These are phyloP conservation scores for Phycodurus eques DNA, from an alignment of 2,113 vertebrate genomes.

Conservation along the genomic window DNA sequence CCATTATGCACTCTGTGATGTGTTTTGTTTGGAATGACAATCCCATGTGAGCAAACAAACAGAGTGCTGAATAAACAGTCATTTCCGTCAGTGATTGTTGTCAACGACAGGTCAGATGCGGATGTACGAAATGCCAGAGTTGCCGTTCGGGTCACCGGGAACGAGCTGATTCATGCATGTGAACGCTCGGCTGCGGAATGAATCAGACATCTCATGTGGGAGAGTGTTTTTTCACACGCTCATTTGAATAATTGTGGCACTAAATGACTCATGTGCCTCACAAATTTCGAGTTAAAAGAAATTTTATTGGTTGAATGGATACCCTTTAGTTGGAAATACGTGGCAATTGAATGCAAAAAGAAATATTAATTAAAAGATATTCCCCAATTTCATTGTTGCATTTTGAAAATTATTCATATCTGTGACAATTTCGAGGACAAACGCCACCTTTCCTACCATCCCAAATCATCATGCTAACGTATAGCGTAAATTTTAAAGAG, in stretches of 20 bases:
- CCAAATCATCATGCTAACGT: too few relatives aligned
- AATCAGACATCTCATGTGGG: background rate
- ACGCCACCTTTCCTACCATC: too few relatives aligned
- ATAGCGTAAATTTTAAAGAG: too few relatives aligned
- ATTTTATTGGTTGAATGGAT: too few relatives aligned
- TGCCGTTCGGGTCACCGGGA: constrained; percentile 21
- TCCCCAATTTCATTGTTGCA: too few relatives aligned
- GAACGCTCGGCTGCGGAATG: background rate
- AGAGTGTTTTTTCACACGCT: background rate
- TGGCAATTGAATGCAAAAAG: too few relatives aligned
- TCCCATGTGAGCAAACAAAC: constrained; percentile 13
- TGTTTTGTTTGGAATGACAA: constrained; percentile 5
- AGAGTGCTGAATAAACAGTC: constrained; percentile 21
- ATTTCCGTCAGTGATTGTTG: constrained; percentile 17
- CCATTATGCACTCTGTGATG: background rate
- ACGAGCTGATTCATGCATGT: constrained; percentile 8
- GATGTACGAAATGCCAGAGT: constrained; percentile 17
- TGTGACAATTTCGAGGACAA: too few relatives aligned
- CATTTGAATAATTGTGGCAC: background rate
- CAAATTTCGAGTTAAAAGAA: too few relatives aligned
- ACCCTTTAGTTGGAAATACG: too few relatives aligned
- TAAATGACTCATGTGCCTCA: too few relatives aligned
- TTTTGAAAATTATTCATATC: too few relatives aligned
- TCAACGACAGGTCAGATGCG: background rate
- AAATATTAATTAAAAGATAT: too few relatives aligned